phyloP scores from a whole-genome alignment of 2,888 invertebrate species.

The Teleogryllus oceanicus region DNA sequence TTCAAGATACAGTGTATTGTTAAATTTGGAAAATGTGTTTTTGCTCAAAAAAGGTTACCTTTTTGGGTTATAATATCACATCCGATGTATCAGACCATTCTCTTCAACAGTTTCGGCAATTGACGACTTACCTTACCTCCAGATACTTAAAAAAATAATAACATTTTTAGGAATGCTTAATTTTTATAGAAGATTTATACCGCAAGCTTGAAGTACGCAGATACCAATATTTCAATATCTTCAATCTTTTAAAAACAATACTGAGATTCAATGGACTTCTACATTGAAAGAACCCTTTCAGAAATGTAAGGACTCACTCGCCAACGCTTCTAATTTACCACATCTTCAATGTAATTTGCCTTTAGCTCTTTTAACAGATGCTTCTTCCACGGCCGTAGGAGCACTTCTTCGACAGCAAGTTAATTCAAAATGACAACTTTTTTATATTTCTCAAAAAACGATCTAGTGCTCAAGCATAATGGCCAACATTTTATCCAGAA shows the following conservation, averaged over 20 bases:
- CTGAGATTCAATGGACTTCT: too few species aligned
- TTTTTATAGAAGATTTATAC: not conserved
- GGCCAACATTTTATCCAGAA: constrained; percentile 47
- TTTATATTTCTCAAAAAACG: constrained; percentile 37
- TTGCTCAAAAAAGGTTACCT: not conserved
- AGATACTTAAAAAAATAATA: not conserved
- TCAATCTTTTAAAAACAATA: too few species aligned
- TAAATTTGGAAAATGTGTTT: not conserved
- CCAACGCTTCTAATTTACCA: not conserved
- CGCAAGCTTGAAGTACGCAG: not conserved
- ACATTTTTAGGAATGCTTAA: not conserved
- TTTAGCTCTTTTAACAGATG: not conserved
- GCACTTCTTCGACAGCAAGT: too few species aligned
- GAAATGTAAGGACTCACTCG: not conserved
- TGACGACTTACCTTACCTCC: not conserved
- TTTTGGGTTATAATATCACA: not conserved
- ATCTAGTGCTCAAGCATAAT: constrained; percentile 42
- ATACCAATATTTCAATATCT: too few species aligned
- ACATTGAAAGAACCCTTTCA: too few species aligned
- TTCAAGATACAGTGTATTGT: not conserved
- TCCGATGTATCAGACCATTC: not conserved
- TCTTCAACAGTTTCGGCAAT: not conserved
- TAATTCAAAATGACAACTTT: constrained; percentile 32
- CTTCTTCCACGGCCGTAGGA: too few species aligned
- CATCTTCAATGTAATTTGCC: not conserved